Percentiles rank a stretch among this genome's conserved stretches.
Conservation (phyloP, 2,888 invertebrate genomes). For the Lepeophtheirus nordmannii region DNA sequence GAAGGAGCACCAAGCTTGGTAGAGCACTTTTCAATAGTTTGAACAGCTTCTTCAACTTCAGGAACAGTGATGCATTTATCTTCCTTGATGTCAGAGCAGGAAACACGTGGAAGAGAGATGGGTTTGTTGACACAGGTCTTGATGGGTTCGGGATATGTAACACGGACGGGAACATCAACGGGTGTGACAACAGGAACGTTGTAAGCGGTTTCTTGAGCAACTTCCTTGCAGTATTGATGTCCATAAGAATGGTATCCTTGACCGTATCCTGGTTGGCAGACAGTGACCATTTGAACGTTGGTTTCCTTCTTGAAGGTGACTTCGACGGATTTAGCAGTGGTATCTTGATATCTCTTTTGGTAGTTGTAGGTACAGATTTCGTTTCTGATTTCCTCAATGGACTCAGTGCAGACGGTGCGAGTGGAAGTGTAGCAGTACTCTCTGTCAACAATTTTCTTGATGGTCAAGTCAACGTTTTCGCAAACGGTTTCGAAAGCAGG, state of each 20-base stretch:
- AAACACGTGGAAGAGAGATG: slow-evolving; percentile 23
- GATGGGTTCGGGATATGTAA: slow-evolving; percentile 24
- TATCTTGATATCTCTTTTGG: slow-evolving; percentile 15
- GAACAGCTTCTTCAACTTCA: slow-evolving; percentile 14
- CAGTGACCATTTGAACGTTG: slow-evolving; percentile 24
- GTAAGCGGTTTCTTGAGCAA: slow-evolving; percentile 25
- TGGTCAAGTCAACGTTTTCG: slow-evolving; percentile 18
- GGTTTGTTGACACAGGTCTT: slow-evolving; percentile 25
- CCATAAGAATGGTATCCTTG: slow-evolving; percentile 20
- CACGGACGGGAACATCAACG: slow-evolving; percentile 21
- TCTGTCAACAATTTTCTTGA: slow-evolving; percentile 19
- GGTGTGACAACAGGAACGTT: slow-evolving; percentile 23
- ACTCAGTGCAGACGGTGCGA: slow-evolving; percentile 24
- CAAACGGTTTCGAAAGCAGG: slow-evolving; percentile 21
- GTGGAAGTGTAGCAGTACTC: slow-evolving; percentile 18
- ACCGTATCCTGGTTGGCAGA: slow-evolving; percentile 23
- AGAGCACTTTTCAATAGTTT: slow-evolving; percentile 23
- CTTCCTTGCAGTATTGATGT: slow-evolving; percentile 25
- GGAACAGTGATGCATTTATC: slow-evolving; percentile 24
- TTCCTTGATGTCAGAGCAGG: slow-evolving; percentile 21
- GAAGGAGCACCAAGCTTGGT: slow-evolving; percentile 18
- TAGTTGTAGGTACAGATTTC: slow-evolving; percentile 24
- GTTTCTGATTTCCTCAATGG: slow-evolving; percentile 19
- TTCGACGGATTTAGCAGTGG: slow-evolving; percentile 24
- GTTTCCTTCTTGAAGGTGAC: slow-evolving; percentile 23